Conservation (phyloP, 2,888 invertebrate species). For the Cataglyphis livida region DNA sequence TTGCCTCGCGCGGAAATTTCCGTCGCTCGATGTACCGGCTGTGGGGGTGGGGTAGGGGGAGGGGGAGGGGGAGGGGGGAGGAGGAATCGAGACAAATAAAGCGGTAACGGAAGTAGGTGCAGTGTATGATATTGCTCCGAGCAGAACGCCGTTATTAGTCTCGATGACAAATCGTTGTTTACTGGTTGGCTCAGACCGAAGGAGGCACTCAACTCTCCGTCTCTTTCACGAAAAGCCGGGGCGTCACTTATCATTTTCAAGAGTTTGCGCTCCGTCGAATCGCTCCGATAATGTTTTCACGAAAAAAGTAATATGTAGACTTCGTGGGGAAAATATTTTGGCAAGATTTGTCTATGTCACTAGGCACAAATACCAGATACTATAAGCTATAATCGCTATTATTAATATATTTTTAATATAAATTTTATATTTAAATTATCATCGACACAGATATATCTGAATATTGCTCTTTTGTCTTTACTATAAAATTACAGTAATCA, state of each 20-base stretch:
- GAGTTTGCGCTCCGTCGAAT: conserved; percentile 47
- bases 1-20: conserved; percentile 57
- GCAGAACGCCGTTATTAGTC: conserved; percentile 69
- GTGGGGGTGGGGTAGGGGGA: background rate
- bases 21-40: conserved; percentile 32
- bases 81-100: conserved; percentile 52
- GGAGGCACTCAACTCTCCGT: conserved; percentile 50
- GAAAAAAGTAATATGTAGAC: conserved; percentile 40
- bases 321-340: conserved; percentile 28
- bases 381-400: background rate
- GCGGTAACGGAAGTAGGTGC: conserved; percentile 49
- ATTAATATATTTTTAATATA: background rate
- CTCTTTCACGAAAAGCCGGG: conserved; percentile 33
- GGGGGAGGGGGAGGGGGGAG: background rate
- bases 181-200: conserved; percentile 58
- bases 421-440: background rate
- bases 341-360: conserved; percentile 33
- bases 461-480: background rate
- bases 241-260: conserved; percentile 61
- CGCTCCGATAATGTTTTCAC: conserved; percentile 30
- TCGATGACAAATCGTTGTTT: conserved; percentile 73
- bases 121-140: conserved; percentile 61
- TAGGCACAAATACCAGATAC: conserved; percentile 1
- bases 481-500: background rate
- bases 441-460: background rate